Percentiles rank a stretch among this genome's conserved stretches.
These are phyloP conservation scores for Anoura caudifer DNA, from an alignment of 2,113 vertebrate species.

Conservation along the genomic window DNA sequence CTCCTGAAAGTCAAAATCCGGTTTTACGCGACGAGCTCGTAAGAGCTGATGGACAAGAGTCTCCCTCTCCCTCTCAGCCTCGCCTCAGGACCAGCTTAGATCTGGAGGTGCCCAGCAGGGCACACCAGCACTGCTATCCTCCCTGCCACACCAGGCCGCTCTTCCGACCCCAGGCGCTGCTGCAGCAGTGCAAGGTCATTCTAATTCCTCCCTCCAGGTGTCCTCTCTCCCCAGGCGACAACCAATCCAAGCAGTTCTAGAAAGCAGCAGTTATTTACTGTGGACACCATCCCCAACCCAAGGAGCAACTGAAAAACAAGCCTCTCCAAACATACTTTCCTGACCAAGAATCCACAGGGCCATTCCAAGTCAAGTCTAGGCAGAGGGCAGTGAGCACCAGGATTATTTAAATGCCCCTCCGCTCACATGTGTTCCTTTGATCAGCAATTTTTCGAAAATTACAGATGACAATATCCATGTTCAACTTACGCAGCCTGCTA, in stretches of 20 bases:
- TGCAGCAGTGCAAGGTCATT: conserved; percentile 68
- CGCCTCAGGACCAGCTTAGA: not conserved
- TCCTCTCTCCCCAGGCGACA: conserved; percentile 65
- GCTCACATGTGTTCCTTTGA: conserved; percentile 21
- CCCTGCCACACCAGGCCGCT: conserved; percentile 22
- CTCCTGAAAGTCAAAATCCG: conserved; percentile 69
- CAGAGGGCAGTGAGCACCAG: not conserved
- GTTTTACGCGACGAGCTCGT: conserved; percentile 31
- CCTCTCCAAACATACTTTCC: not conserved
- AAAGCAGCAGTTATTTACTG: conserved; percentile 74
- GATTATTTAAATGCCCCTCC: conserved; percentile 68
- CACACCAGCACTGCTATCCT: not conserved
- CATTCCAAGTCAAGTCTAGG: not conserved
- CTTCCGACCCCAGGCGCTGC: not conserved
- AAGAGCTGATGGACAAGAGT: conserved; percentile 4
- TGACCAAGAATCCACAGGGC: not conserved
- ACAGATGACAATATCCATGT: conserved; percentile 65
- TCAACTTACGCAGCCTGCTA: conserved; percentile 63
- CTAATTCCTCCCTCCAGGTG: conserved; percentile 66
- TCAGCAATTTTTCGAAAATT: conserved; percentile 72
- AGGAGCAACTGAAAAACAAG: not conserved
- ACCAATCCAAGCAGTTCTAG: conserved; percentile 64
- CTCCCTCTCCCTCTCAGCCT: not conserved
- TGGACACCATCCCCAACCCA: conserved; percentile 41
- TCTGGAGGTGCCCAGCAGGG: conserved; percentile 13